Base-by-base conservation (phyloP, 2,797 vertebrate genomes). In the Scleropages formosus region DNA sequence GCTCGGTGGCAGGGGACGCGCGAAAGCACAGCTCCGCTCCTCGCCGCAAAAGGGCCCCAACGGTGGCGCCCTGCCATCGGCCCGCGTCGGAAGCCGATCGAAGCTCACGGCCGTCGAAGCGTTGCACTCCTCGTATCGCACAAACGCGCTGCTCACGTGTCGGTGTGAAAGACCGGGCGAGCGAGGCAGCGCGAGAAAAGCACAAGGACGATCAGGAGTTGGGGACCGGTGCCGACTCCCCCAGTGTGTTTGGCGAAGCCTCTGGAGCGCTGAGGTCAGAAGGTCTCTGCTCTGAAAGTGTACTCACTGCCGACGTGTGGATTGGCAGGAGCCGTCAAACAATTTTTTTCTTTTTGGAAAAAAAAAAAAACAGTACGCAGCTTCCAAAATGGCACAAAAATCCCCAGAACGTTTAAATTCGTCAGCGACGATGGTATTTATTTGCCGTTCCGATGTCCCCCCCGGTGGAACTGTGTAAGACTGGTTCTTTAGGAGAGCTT, bases 21-120 rank as follows among this genome's bases (percentile, higher is more conserved):
- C 26, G 18, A 59, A 70, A 76, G 67, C 75, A 71, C 75, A 71
- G 59, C 31, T 1, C 71, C 64, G 59, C 58, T 39, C 66, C 63
- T 60, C 67, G 72, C 77, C 78, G 82, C 82, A 76, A 70, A 78
- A 80, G 77, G 82, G 83, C 83, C 53, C 10, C 53, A 56, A 11
- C 12, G 53, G 53, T 39, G 31, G 31, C 2, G 31, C 31, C n/a
- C n/a, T n/a, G n/a, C n/a, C n/a, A n/a, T n/a, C n/a, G n/a, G n/a
- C n/a, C n/a, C n/a, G n/a, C n/a, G n/a, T n/a, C n/a, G n/a, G n/a
- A n/a, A n/a, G n/a, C n/a, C 39, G 31, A 6, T 39, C 2, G 31
- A 6, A 39, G 31, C 31, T 6, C 2, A 6, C 31, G 31, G 31
- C 31, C 39, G 31, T 6, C 31, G 31, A 6, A 39, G 6, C n/a